phyloP scores from a whole-genome alignment of 2,113 vertebrate species.

The Leptobrachium ailaonicum region DNA sequence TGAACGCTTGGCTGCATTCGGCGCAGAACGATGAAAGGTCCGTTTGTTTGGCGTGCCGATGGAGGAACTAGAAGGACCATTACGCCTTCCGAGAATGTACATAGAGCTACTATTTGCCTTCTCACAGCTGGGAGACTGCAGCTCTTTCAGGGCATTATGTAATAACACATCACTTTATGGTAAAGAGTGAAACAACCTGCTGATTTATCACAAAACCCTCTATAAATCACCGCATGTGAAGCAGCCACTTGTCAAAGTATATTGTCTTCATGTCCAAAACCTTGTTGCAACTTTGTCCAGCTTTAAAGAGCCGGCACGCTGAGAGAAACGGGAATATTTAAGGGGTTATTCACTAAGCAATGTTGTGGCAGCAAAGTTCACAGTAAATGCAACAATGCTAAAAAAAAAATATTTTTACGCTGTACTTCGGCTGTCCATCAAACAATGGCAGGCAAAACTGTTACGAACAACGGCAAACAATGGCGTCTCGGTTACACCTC shows the following conservation, averaged over 20 bases:
- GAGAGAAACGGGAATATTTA: too few relatives aligned
- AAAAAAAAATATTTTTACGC: too few relatives aligned
- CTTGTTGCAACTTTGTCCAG: too few relatives aligned
- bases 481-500: too few relatives aligned
- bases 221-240: not conserved
- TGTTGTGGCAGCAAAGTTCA: too few relatives aligned
- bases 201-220: constrained; percentile 5
- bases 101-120: constrained; percentile 51
- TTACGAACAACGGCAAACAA: too few relatives aligned
- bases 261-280: too few relatives aligned
- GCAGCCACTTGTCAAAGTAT: not conserved
- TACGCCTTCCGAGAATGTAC: constrained; percentile 55
- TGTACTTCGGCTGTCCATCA: too few relatives aligned
- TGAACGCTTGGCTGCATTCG: constrained; percentile 55
- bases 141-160: constrained; percentile 4
- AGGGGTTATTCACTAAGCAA: too few relatives aligned
- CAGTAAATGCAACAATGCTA: too few relatives aligned
- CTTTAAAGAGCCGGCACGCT: too few relatives aligned
- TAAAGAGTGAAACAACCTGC: not conserved
- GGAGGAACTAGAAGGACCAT: constrained; percentile 50
- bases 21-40: constrained; percentile 57
- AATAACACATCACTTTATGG: constrained; percentile 6
- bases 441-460: too few relatives aligned
- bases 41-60: constrained; percentile 53
- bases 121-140: constrained; percentile 21